These are phyloP conservation scores for Panzeria rudis DNA, from an alignment of 2,888 invertebrate species.

Conservation along the genomic window DNA sequence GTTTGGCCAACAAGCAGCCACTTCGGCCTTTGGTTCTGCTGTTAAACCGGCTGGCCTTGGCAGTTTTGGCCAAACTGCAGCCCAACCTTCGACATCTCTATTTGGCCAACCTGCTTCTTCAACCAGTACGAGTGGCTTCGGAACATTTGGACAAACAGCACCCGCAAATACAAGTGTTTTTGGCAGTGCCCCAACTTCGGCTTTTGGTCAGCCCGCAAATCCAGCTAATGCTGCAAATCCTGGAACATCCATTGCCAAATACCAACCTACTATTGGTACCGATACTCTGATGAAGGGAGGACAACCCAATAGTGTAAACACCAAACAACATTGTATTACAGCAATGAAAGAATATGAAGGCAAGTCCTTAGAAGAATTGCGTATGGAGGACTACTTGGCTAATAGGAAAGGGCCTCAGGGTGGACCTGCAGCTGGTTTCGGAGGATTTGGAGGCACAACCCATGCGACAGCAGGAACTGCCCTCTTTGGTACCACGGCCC, in stretches of 20 bases:
- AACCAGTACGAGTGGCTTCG: conserved; percentile 84
- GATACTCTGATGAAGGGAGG: conserved; percentile 97
- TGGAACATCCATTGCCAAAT: conserved; percentile 92
- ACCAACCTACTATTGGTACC: conserved; percentile 92
- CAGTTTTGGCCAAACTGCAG: conserved; percentile 80
- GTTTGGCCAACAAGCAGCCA: conserved; percentile 86
- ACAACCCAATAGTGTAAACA: conserved; percentile 92
- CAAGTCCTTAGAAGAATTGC: conserved; percentile 97
- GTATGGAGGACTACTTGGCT: conserved; percentile 95
- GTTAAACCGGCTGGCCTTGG: conserved; percentile 83
- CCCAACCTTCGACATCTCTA: conserved; percentile 83
- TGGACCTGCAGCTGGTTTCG: conserved; percentile 76
- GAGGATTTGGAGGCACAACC: conserved; percentile 83
- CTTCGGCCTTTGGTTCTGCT: conserved; percentile 86
- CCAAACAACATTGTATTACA: conserved; percentile 97
- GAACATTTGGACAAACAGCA: conserved; percentile 87
- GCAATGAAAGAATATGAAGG: conserved; percentile 99
- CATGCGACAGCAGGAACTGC: conserved; percentile 79
- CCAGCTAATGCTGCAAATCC: conserved; percentile 77
- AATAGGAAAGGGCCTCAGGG: conserved; percentile 91
- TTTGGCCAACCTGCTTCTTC: conserved; percentile 85
- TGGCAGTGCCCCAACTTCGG: conserved; percentile 83
- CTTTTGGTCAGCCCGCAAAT: conserved; percentile 79
- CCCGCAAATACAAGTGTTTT: conserved; percentile 84
- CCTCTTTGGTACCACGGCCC: conserved; percentile 84